Conservation (phyloP, 2,888 invertebrate species). For the Muschampia plurimacula region DNA sequence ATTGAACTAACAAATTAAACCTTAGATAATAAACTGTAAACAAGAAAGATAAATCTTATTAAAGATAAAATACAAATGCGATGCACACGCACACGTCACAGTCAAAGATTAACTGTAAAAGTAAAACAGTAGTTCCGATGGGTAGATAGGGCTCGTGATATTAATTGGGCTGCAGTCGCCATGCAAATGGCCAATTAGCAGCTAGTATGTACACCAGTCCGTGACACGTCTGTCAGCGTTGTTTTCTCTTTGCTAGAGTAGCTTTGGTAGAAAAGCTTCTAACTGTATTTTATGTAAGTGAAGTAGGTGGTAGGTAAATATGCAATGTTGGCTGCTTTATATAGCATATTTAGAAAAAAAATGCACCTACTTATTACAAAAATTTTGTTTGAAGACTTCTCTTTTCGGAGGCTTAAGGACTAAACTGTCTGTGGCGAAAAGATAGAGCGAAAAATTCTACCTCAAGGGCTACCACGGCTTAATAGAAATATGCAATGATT, state of each 20-base stretch:
- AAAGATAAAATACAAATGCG: conserved; percentile 1
- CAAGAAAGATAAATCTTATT: conserved; percentile 33
- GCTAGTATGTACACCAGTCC: conserved; percentile 45
- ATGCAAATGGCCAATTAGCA: conserved; percentile 73
- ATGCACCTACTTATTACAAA: too few relatives aligned
- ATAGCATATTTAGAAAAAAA: too few relatives aligned
- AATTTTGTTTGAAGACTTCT: too few relatives aligned
- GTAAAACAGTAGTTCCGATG: conserved; percentile 24
- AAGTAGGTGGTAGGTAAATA: not conserved
- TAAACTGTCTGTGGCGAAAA: too few relatives aligned
- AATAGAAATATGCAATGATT: too few relatives aligned
- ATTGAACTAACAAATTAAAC: not conserved
- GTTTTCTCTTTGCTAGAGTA: not conserved
- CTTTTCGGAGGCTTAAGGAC: too few relatives aligned
- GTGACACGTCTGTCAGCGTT: conserved; percentile 59
- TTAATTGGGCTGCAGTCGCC: conserved; percentile 42
- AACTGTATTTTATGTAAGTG: not conserved
- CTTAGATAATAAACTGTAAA: not conserved
- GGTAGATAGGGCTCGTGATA: conserved; percentile 41
- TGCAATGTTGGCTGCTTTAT: too few relatives aligned
- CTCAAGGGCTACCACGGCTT: too few relatives aligned
- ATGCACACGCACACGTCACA: conserved; percentile 41
- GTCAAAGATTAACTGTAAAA: conserved; percentile 46
- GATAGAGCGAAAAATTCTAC: too few relatives aligned
- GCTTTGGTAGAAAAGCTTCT: not conserved